Evolutionary conservation across 2,888 invertebrate species (phyloP).

Genomic region (Macaria notata): DNA sequence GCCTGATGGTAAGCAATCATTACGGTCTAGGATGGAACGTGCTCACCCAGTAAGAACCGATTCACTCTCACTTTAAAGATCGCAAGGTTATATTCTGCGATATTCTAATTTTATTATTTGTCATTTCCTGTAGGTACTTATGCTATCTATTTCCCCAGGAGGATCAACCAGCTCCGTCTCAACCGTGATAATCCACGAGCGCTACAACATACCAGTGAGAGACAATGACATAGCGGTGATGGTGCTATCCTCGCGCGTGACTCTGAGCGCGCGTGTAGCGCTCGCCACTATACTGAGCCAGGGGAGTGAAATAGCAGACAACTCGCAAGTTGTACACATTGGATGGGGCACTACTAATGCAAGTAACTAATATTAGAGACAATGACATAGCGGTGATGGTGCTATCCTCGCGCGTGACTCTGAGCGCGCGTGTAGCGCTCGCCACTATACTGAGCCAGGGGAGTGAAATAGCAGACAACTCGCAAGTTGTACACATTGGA

Average conservation of each 20-base stretch:
- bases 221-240: constrained; percentile 63
- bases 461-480: constrained; percentile 43
- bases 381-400: constrained; percentile 60
- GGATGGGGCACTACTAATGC: constrained; percentile 67
- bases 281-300: constrained; percentile 44
- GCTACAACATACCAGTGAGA: constrained; percentile 43
- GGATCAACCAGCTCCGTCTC: constrained; percentile 48
- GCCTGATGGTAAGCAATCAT: too few relatives aligned
- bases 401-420: constrained; percentile 37
- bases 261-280: constrained; percentile 30
- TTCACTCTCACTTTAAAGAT: too few relatives aligned
- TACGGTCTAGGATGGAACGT: too few relatives aligned
- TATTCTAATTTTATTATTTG: too few relatives aligned
- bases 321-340: constrained; percentile 44
- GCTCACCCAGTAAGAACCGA: too few relatives aligned
- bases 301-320: constrained; percentile 41
- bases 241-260: constrained; percentile 40
- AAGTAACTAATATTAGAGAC: constrained; percentile 41
- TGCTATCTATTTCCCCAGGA: constrained; percentile 38
- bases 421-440: constrained; percentile 29
- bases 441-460: constrained; percentile 46
- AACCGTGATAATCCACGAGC: constrained; percentile 48
- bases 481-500: constrained; percentile 49
- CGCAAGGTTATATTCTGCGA: too few relatives aligned
- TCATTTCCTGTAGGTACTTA: too few relatives aligned